Conservation (phyloP, 2,113 vertebrate genomes). For the Montifringilla adamsi region DNA sequence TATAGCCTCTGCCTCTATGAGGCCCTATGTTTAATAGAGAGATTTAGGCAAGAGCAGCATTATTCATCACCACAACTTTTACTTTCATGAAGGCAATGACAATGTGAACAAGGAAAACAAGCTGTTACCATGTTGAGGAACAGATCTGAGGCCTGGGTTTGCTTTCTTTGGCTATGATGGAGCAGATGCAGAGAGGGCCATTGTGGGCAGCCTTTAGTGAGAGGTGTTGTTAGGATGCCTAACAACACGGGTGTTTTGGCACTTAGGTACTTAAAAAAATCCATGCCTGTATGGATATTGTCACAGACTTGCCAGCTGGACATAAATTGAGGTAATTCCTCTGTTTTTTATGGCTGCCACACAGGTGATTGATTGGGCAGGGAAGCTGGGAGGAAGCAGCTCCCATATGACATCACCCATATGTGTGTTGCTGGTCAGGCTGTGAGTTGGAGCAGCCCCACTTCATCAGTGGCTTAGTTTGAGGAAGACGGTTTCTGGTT, state of each 20-base stretch:
- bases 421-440: fast-evolving
- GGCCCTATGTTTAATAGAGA: neutral
- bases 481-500: neutral
- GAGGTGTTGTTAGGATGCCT: fast-evolving
- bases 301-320: neutral
- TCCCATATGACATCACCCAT: fast-evolving
- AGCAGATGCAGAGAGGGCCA: neutral
- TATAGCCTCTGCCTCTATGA: neutral
- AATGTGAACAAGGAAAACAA: neutral
- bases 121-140: neutral
- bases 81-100: neutral
- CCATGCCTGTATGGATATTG: fast-evolving
- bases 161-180: fast-evolving
- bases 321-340: fast-evolving
- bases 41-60: neutral
- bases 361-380: neutral
- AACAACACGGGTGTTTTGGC: neutral
- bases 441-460: neutral
- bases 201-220: neutral
- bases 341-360: neutral
- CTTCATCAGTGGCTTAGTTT: neutral
- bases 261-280: neutral
- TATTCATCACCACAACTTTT: neutral
- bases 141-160: neutral
- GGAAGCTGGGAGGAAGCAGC: neutral